These are phyloP conservation scores for Drosophila diplacantha DNA, from an alignment of 2,888 invertebrate genomes.

Conservation along the genomic window DNA sequence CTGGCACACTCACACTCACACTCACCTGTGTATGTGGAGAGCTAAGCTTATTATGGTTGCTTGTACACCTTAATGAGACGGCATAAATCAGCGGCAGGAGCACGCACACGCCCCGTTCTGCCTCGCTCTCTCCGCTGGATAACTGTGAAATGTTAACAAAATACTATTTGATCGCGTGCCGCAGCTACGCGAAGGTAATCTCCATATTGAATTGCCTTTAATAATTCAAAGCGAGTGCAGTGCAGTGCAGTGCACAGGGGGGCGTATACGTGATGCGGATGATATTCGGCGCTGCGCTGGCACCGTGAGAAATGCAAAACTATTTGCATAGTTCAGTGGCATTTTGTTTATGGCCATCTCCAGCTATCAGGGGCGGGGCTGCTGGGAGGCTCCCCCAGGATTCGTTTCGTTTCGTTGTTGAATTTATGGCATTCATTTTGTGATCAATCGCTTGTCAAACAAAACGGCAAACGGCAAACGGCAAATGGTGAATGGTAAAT, in stretches of 20 bases:
- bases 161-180: slow-evolving; percentile 67
- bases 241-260: slow-evolving; percentile 17
- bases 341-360: slow-evolving; percentile 33
- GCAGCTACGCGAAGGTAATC: slow-evolving; percentile 38
- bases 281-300: slow-evolving; percentile 5
- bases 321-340: slow-evolving; percentile 50
- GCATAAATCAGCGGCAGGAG: slow-evolving; percentile 64
- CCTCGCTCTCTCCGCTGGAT: slow-evolving; percentile 21
- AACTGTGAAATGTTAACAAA: slow-evolving; percentile 64
- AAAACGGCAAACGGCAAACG: slow-evolving; percentile 33
- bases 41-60: slow-evolving; percentile 35
- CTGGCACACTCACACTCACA: slow-evolving; percentile 36
- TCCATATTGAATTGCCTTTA: slow-evolving; percentile 60
- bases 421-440: slow-evolving; percentile 63
- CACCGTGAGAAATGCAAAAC: slow-evolving; percentile 42
- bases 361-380: no score
- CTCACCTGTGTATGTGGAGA: slow-evolving; percentile 1
- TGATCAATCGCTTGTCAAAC: slow-evolving; percentile 63
- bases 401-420: slow-evolving; percentile 15
- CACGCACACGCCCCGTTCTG: slow-evolving; percentile 42
- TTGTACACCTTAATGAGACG: slow-evolving; percentile 59
- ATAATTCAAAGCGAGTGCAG: slow-evolving; percentile 50
- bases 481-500: slow-evolving; percentile 37
- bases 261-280: slow-evolving; percentile 57
- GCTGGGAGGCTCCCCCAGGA: background rate